These are phyloP conservation scores for Alcedo atthis DNA, from an alignment of 2,797 vertebrate species.

Conservation along the genomic window DNA sequence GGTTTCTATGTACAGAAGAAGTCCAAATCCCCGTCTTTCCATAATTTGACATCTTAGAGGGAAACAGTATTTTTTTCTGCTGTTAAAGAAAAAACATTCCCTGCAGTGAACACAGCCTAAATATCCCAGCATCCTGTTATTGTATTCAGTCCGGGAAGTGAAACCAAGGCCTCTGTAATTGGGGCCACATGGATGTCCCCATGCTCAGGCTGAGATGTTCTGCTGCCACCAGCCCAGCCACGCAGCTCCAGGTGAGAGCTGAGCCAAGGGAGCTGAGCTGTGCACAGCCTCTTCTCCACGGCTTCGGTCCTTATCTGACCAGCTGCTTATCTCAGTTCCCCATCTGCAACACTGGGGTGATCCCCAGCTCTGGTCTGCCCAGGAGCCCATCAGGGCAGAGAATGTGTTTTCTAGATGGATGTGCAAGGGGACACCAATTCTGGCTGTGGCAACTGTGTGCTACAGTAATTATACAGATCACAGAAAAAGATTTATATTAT, in stretches of 20 bases:
- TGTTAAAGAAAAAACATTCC: conserved; percentile 33
- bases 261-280: neutral
- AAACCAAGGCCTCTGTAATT: conserved; percentile 18
- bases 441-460: neutral
- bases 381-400: neutral
- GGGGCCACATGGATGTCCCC: conserved; percentile 20
- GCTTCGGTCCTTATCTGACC: neutral
- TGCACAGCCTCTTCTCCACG: fast-evolving
- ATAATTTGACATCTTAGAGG: neutral
- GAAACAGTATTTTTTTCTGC: neutral
- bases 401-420: neutral
- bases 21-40: neutral
- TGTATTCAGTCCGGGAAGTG: conserved; percentile 30
- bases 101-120: neutral
- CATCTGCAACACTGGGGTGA: neutral
- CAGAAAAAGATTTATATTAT: neutral
- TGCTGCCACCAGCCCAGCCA: neutral
- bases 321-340: neutral
- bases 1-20: neutral
- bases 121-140: conserved; percentile 32
- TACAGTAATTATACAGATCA: neutral
- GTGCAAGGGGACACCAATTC: neutral
- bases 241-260: neutral
- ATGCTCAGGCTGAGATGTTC: fast-evolving
- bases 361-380: neutral